Evolutionary conservation across 1,140 invertebrate genomes (phyloP).

Genomic region (Cephus cinctus): DNA sequence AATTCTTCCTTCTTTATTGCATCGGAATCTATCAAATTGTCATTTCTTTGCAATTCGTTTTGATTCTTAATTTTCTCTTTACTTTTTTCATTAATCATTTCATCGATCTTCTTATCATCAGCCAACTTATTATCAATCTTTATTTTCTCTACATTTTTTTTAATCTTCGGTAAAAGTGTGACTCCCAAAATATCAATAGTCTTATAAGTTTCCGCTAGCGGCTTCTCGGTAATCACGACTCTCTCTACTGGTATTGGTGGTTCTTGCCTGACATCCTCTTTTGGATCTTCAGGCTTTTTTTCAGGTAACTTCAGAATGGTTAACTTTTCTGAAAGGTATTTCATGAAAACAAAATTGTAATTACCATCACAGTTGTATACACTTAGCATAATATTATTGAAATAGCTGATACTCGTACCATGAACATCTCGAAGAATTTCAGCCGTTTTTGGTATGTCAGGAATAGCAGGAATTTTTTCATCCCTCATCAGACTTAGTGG

Average conservation of each 20-base stretch:
- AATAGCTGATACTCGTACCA: conserved; percentile 24
- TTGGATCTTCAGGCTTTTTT: conserved; percentile 11
- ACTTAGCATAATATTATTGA: no score
- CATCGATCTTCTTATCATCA: conserved; percentile 40
- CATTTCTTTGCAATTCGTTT: conserved; percentile 26
- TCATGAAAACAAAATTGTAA: not conserved
- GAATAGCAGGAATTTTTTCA: conserved; percentile 25
- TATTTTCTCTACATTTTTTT: conserved; percentile 25
- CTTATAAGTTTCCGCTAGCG: conserved; percentile 22
- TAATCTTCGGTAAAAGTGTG: conserved; percentile 23
- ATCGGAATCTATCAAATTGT: conserved; percentile 48
- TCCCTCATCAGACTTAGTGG: conserved; percentile 39
- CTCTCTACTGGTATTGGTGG: conserved; percentile 57
- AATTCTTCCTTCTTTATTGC: conserved; percentile 56
- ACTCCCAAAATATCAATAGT: conserved; percentile 13
- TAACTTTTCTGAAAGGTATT: not conserved
- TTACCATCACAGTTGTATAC: no score
- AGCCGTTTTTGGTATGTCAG: conserved; percentile 24
- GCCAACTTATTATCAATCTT: conserved; percentile 18
- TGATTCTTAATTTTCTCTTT: conserved; percentile 52
- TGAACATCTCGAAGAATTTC: conserved; percentile 30
- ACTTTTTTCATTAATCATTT: conserved; percentile 56
- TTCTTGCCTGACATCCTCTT: conserved; percentile 50
- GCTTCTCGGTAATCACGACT: conserved; percentile 26
- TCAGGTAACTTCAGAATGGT: no score